phyloP scores from a whole-genome alignment of 2,888 invertebrate genomes.

The Plagiodera versicolora region DNA sequence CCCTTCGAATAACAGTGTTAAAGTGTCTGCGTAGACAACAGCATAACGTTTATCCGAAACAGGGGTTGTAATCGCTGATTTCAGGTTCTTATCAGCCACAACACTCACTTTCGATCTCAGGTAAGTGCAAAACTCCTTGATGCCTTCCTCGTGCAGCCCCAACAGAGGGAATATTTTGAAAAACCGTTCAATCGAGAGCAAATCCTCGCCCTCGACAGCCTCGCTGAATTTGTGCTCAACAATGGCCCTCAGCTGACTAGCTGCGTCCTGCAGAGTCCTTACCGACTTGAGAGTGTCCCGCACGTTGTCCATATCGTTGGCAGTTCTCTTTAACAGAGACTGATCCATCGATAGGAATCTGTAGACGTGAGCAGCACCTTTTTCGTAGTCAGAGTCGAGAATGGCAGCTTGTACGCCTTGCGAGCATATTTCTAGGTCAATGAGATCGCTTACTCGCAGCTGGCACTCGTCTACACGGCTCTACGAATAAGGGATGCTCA shows the following conservation, averaged over 20 bases:
- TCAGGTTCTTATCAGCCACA: conserved; percentile 72
- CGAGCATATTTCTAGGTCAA: conserved; percentile 93
- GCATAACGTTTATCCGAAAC: conserved; percentile 70
- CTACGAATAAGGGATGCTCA: conserved; percentile 56
- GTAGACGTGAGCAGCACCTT: conserved; percentile 94
- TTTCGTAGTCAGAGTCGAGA: conserved; percentile 93
- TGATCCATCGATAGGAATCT: conserved; percentile 93
- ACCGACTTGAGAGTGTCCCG: conserved; percentile 73
- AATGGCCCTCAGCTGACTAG: conserved; percentile 69
- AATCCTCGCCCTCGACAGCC: conserved; percentile 84
- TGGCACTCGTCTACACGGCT: conserved; percentile 93
- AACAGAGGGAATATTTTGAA: conserved; percentile 97
- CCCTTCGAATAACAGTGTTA: conserved; percentile 83
- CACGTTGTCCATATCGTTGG: conserved; percentile 72
- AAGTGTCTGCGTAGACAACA: conserved; percentile 82
- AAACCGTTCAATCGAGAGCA: conserved; percentile 88
- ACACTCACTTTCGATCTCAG: conserved; percentile 76
- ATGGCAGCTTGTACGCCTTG: conserved; percentile 97
- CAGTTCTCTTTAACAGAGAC: conserved; percentile 73
- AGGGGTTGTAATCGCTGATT: conserved; percentile 66
- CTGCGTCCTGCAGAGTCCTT: conserved; percentile 73
- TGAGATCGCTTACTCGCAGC: conserved; percentile 89
- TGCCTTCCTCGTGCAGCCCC: conserved; percentile 87
- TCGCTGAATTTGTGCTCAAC: conserved; percentile 85
- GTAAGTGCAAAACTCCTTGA: conserved; percentile 84